Conservation (phyloP, 2,797 vertebrate species). For the Phalloptychus januarius region DNA sequence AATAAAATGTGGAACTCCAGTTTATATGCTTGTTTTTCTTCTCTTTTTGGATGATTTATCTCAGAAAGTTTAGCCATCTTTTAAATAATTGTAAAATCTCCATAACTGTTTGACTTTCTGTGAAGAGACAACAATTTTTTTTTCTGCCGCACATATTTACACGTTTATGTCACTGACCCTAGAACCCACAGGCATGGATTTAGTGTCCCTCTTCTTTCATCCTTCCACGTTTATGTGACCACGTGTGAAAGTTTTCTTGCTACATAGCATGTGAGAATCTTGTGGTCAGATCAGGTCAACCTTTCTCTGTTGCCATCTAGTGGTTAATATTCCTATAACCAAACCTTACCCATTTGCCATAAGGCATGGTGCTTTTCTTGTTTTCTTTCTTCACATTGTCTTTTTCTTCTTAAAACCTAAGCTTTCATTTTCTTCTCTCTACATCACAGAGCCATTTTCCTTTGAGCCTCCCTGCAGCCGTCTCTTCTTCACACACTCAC, state of each 20-base stretch:
- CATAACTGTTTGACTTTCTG: neutral
- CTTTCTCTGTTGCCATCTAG: constrained; percentile 79
- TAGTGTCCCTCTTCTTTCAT: neutral
- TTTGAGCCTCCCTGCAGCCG: neutral
- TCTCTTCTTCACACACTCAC: constrained; percentile 29
- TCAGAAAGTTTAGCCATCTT: neutral
- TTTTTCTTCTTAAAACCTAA: neutral
- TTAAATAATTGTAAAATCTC: neutral
- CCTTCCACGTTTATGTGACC: neutral
- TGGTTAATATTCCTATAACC: constrained; percentile 54
- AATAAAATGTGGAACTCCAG: too few relatives aligned
- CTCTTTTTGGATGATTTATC: neutral
- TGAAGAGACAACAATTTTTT: neutral
- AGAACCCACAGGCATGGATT: neutral
- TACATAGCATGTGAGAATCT: neutral
- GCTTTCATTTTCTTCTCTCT: neutral
- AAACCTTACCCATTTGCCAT: neutral
- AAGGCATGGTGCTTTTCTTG: neutral
- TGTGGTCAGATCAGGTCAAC: constrained; percentile 21
- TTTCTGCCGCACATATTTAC: neutral
- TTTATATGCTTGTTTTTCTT: neutral
- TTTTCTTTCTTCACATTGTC: neutral
- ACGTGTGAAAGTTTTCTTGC: neutral
- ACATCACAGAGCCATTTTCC: constrained; percentile 2
- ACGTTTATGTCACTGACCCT: neutral